phyloP scores from a whole-genome alignment of 2,797 vertebrate species.

The Chelidonichthys spinosus region DNA sequence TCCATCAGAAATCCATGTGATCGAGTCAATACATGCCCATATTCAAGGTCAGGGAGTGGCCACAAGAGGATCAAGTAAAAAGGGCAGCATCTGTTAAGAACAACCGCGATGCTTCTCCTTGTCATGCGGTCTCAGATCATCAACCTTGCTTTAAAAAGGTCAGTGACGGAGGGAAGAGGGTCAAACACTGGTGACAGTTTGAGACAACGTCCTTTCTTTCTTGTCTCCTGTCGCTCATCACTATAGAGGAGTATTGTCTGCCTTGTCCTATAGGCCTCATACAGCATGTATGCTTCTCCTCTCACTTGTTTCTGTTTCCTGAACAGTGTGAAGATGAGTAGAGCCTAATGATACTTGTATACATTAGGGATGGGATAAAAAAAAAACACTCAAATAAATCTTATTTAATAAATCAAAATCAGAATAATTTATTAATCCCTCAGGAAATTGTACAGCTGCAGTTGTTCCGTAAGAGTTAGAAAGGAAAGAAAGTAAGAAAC shows the following conservation, averaged over 20 bases:
- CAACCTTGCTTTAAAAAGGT: conserved; percentile 30
- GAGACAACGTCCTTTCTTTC: conserved; percentile 40
- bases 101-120: conserved; percentile 7
- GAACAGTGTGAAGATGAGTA: conserved; percentile 16
- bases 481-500: too few relatives aligned
- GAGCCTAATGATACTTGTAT: background rate
- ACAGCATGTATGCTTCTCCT: background rate
- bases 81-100: conserved; percentile 13
- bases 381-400: too few relatives aligned
- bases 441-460: too few relatives aligned
- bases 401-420: background rate
- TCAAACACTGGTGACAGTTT: conserved; percentile 28
- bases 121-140: conserved; percentile 29
- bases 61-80: background rate
- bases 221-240: conserved; percentile 15
- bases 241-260: conserved; percentile 42
- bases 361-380: too few relatives aligned
- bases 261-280: conserved; percentile 17
- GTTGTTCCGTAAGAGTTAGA: too few relatives aligned
- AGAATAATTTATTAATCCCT: too few relatives aligned
- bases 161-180: conserved; percentile 16
- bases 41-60: conserved; percentile 25
- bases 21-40: conserved; percentile 23
- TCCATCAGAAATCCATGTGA: conserved; percentile 23
- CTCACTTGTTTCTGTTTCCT: conserved; percentile 9